phyloP scores from a whole-genome alignment of 2,888 invertebrate genomes.

The Imbricaverruca yamaguchii region DNA sequence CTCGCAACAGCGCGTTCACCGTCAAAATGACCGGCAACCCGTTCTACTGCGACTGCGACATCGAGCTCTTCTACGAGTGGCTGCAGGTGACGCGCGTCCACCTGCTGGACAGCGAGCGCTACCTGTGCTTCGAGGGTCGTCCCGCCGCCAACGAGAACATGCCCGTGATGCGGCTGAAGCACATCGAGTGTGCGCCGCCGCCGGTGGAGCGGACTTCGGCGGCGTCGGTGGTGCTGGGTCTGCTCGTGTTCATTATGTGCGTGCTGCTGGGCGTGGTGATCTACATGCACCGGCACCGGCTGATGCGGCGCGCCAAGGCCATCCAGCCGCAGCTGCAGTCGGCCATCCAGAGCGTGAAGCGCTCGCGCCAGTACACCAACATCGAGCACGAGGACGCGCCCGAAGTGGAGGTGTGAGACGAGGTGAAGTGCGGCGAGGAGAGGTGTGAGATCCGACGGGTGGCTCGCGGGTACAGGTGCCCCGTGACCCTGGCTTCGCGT shows the following conservation, averaged over 20 bases:
- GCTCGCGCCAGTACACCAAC: conserved; percentile 25
- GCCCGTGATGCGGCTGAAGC: background rate
- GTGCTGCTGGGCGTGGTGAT: background rate
- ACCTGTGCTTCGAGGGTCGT: conserved; percentile 13
- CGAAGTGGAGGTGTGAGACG: conserved; percentile 7
- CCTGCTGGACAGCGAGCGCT: conserved; percentile 39
- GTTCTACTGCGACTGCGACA: conserved; percentile 53
- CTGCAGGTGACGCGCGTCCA: conserved; percentile 53
- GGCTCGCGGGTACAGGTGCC: too few species aligned
- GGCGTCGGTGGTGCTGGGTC: background rate
- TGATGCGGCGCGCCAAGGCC: conserved; percentile 4
- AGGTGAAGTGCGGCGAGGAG: too few species aligned
- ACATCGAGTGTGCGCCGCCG: background rate
- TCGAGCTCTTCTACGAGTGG: conserved; percentile 56
- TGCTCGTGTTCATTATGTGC: conserved; percentile 12
- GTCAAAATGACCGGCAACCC: conserved; percentile 49
- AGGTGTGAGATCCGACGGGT: too few species aligned
- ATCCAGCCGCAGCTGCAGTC: conserved; percentile 23
- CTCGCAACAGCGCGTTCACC: conserved; percentile 18
- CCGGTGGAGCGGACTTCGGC: background rate
- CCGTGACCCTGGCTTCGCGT: too few species aligned
- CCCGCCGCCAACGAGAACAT: conserved; percentile 7
- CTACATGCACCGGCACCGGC: conserved; percentile 14
- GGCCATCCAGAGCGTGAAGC: conserved; percentile 23
- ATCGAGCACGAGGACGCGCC: conserved; percentile 23